Evolutionary conservation across 2,888 invertebrate genomes (phyloP), one percentile per base, ranked within the genome.

Genomic region (Unio delphinus): DNA sequence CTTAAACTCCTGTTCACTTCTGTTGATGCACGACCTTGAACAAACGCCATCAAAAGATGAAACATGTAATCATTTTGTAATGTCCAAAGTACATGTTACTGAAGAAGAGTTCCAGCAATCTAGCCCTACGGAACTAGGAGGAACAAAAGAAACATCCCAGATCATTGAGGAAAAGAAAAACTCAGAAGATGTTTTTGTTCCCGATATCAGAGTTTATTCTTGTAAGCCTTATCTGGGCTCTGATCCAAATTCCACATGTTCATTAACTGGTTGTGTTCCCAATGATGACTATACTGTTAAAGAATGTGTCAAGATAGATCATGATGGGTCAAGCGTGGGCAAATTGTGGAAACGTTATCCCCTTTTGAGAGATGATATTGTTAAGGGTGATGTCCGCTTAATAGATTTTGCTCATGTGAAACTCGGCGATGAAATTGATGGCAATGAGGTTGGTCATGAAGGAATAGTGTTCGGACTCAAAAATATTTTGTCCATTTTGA

Each of bases 361-460:
- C 45, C 45, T 11, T 45, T 15, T 45, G 15, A 45, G 45, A 45
- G 54, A 61, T 26, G 55, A 20, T 15, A 4, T 3, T 5, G 55
- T n/a, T 6, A 74, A 65, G 90, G 85, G 88, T 4, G 96, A 97
- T 89, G 94, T 97, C 67, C 93, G 97, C 83, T 95, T 98, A 93
- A 98, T 98, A 82, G 98, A 98, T 91, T 98, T 98, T 91, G 98
- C 97, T 71, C 96, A 98, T 90, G 95, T 96, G 4, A 95, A 95
- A 18, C 45, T 94, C 94, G 76, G 83, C 68, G 94, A 94, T 67
- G 93, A 93, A 74, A 63, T 70, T 74, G 91, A 91, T 80, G 86
- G 83, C 65, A 74, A 74, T 20, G 80, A 71, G 7, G 90, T 93
- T 17, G 96, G 96, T 26, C 96, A 96, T 90, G 94, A 94, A 82